Percentiles rank a stretch among this genome's conserved stretches.
Evolutionary conservation across 2,888 invertebrate species (phyloP).

Genomic region (Parasteatoda lunata): DNA sequence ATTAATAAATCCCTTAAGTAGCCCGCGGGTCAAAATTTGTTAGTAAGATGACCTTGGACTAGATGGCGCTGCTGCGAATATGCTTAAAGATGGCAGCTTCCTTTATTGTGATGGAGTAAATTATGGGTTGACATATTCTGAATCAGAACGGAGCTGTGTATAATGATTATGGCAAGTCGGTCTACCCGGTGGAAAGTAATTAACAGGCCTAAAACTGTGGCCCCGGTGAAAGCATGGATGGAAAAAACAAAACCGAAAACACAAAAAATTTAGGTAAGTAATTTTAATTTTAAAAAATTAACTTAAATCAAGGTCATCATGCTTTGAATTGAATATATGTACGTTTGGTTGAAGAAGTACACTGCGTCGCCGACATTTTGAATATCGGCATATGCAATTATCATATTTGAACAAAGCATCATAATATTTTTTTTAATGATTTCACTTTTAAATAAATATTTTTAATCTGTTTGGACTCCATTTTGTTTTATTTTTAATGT

Average conservation of each 20-base stretch:
- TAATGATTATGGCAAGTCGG: constrained; percentile 65
- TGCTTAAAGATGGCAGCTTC: constrained; percentile 69
- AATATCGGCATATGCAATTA: constrained; percentile 69
- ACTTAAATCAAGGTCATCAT: constrained; percentile 64
- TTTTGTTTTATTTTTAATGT: no score
- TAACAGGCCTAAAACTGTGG: constrained; percentile 65
- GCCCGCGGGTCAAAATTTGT: constrained; percentile 66
- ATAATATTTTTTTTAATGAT: not conserved
- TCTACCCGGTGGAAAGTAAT: constrained; percentile 54
- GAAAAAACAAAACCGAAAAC: constrained; percentile 8
- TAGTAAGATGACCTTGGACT: constrained; percentile 68
- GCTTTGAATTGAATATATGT: constrained; percentile 60
- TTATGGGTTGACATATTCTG: constrained; percentile 69
- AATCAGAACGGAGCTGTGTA: constrained; percentile 63
- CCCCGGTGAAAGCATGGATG: constrained; percentile 62
- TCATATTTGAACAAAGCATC: constrained; percentile 67
- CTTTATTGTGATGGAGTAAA: constrained; percentile 69
- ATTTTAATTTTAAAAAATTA: constrained; percentile 55
- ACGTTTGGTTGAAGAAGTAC: constrained; percentile 51
- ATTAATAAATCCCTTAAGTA: constrained; percentile 22
- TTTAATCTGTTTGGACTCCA: no score
- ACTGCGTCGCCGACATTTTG: constrained; percentile 68
- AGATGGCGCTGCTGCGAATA: constrained; percentile 66
- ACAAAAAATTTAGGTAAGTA: constrained; percentile 50
- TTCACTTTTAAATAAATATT: no score